Evolutionary conservation across 2,113 vertebrate species (phyloP).

Genomic region (Dryoscopus gambensis): DNA sequence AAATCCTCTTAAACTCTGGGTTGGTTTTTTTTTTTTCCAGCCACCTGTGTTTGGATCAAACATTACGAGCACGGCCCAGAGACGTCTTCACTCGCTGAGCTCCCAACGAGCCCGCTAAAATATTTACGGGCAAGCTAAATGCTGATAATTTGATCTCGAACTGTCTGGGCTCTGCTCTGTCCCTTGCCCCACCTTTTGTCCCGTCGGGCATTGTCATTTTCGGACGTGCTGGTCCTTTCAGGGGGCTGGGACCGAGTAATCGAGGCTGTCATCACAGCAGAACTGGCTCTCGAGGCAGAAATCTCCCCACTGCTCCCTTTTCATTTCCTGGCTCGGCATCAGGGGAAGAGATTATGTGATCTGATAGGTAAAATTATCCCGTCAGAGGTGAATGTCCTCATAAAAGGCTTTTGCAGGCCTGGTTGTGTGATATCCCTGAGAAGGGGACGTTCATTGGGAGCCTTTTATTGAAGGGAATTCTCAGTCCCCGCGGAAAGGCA

Average conservation of each 20-base stretch:
- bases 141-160: not conserved
- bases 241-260: slow-evolving; percentile 1
- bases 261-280: slow-evolving; percentile 32
- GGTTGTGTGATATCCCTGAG: slow-evolving; percentile 77
- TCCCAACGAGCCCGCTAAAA: not conserved
- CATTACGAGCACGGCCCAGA: not conserved
- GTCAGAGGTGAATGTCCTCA: slow-evolving; percentile 58
- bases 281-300: not conserved
- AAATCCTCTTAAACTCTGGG: slow-evolving; percentile 38
- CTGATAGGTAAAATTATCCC: slow-evolving; percentile 71
- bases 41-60: not conserved
- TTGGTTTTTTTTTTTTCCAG: not conserved
- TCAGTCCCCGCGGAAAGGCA: slow-evolving; percentile 30
- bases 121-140: not conserved
- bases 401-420: slow-evolving; percentile 69
- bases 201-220: not conserved
- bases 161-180: not conserved
- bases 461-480: slow-evolving; percentile 33
- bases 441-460: slow-evolving; percentile 47
- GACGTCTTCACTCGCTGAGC: not conserved
- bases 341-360: slow-evolving; percentile 67
- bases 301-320: slow-evolving; percentile 17
- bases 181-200: not conserved
- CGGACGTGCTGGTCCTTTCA: not conserved
- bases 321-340: slow-evolving; percentile 58